These are phyloP conservation scores for human DNA, from an alignment of 2,113 vertebrate genomes.

Conservation along the genomic window GRCh38 chrX:155074001-155074500, in stretches of 20 bases:
- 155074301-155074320: neutral
- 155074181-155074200: neutral
- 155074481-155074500: neutral
- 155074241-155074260: conserved; percentile 15
- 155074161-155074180: neutral
- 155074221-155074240: neutral
- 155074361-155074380: neutral
- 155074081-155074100: neutral
- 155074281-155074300: neutral
- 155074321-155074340: neutral
- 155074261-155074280: neutral
- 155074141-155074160: neutral
- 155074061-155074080: neutral
- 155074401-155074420: neutral
- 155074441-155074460: neutral
- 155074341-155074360: neutral
- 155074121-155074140: neutral
- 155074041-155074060: neutral
- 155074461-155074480: neutral
- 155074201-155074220: neutral
- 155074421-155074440: conserved; percentile 2
- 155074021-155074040: neutral
- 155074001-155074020: neutral
- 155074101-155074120: neutral
- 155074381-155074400: neutral